These are phyloP conservation scores for Philereme transversata DNA, from an alignment of 2,888 invertebrate species.

Conservation along the genomic window DNA sequence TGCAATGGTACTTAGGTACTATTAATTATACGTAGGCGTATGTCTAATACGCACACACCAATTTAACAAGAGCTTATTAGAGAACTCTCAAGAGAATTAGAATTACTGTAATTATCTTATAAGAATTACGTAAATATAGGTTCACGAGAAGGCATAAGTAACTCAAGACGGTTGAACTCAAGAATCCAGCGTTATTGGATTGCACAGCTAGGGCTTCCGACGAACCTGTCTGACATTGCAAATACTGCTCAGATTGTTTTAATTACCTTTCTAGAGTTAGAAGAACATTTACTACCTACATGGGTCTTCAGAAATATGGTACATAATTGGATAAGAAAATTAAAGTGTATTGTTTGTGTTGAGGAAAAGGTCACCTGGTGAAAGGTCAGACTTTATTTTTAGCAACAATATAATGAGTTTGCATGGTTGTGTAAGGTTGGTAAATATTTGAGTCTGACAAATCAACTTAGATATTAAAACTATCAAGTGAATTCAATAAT, in stretches of 20 bases:
- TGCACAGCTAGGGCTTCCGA: slow-evolving; percentile 57
- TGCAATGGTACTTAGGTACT: no score
- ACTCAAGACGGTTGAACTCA: slow-evolving; percentile 24
- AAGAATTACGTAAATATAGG: slow-evolving; percentile 6
- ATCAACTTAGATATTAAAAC: no score
- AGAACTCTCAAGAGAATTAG: no score
- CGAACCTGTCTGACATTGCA: slow-evolving; percentile 31
- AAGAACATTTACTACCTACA: neutral
- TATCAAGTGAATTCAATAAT: no score
- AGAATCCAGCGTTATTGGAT: slow-evolving; percentile 55
- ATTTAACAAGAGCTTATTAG: no score
- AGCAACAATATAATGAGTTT: no score
- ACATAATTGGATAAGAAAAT: slow-evolving; percentile 2
- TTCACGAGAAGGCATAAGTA: slow-evolving; percentile 26
- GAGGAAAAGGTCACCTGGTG: neutral
- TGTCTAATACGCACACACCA: no score
- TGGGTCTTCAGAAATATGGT: slow-evolving; percentile 1
- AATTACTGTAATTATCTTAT: no score
- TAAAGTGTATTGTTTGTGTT: neutral
- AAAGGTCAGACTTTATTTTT: slow-evolving; percentile 1
- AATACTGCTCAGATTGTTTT: slow-evolving; percentile 36
- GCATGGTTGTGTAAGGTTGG: no score
- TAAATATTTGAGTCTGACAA: no score
- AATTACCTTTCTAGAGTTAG: slow-evolving; percentile 2
- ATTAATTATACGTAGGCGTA: no score